Conservation (phyloP, 2,888 invertebrate species). For the Physocephala rufipes region DNA sequence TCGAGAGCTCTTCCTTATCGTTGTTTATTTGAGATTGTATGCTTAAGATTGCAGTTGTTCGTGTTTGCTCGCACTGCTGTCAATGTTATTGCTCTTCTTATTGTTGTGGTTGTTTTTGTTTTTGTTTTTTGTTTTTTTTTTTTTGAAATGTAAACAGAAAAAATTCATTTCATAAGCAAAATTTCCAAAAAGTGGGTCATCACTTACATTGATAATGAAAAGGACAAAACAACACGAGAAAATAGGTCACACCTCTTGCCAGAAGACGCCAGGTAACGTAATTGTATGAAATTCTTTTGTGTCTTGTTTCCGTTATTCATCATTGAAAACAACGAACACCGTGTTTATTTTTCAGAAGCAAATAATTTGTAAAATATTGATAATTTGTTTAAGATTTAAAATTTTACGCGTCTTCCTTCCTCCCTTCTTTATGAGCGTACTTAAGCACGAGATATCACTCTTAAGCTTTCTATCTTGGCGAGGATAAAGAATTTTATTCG, state of each 20-base stretch:
- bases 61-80: neutral
- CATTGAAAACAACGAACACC: no score
- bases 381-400: no score
- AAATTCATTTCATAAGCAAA: neutral
- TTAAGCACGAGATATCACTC: no score
- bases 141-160: slow-evolving; percentile 32
- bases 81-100: slow-evolving; percentile 28
- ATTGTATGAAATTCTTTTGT: neutral
- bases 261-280: neutral
- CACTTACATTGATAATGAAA: neutral
- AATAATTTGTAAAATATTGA: no score
- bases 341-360: no score
- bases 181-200: neutral
- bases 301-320: no score
- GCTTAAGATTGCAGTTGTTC: neutral
- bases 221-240: neutral
- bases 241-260: neutral
- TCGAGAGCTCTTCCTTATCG: neutral
- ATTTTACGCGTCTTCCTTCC: no score
- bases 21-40: slow-evolving; percentile 22
- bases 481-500: no score
- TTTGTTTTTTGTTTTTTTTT: slow-evolving; percentile 29
- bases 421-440: no score
- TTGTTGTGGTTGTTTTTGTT: slow-evolving; percentile 33
- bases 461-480: no score